Evolutionary conservation across 1,140 invertebrate species (phyloP).

Genomic region (Bombyx mandarina): DNA sequence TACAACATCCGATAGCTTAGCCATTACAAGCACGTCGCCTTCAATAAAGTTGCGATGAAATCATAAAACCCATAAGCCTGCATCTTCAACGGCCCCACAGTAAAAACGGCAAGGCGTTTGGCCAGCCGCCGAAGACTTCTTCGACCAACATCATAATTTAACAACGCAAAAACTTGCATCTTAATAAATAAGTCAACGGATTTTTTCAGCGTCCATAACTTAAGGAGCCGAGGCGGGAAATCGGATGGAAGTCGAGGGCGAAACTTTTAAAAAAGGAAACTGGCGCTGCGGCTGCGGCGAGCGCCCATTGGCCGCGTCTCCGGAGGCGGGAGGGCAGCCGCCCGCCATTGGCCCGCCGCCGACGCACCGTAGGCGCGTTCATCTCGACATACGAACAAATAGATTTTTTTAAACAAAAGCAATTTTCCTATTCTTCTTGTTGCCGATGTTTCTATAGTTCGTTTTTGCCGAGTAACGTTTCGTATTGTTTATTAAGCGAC

Average conservation of each 20-base stretch:
- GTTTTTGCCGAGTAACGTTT: conserved; percentile 60
- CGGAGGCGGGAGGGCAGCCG: conserved; percentile 41
- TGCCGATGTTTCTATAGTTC: conserved; percentile 58
- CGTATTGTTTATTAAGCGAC: conserved; percentile 67
- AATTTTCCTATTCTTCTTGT: conserved; percentile 71
- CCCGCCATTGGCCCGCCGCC: conserved; percentile 45
- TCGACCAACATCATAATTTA: conserved; percentile 60
- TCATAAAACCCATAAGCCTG: conserved; percentile 21
- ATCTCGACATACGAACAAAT: conserved; percentile 61
- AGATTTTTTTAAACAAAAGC: conserved; percentile 69
- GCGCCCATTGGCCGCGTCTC: conserved; percentile 27
- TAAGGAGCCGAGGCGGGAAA: conserved; percentile 61
- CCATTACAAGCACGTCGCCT: conserved; percentile 24
- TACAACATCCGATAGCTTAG: conserved; percentile 15
- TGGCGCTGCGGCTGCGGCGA: conserved; percentile 41
- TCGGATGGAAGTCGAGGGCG: conserved; percentile 62
- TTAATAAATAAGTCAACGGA: conserved; percentile 58
- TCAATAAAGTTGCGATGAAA: conserved; percentile 42
- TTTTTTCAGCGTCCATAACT: conserved; percentile 63
- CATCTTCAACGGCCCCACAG: conserved; percentile 10
- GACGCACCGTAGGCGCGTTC: conserved; percentile 55
- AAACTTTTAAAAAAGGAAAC: conserved; percentile 69
- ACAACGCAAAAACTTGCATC: conserved; percentile 47
- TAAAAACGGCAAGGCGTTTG: conserved; percentile 34
- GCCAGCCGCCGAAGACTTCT: conserved; percentile 16